Evolutionary conservation across 2,888 invertebrate species (phyloP).

Genomic region (Heliconius ethilla): DNA sequence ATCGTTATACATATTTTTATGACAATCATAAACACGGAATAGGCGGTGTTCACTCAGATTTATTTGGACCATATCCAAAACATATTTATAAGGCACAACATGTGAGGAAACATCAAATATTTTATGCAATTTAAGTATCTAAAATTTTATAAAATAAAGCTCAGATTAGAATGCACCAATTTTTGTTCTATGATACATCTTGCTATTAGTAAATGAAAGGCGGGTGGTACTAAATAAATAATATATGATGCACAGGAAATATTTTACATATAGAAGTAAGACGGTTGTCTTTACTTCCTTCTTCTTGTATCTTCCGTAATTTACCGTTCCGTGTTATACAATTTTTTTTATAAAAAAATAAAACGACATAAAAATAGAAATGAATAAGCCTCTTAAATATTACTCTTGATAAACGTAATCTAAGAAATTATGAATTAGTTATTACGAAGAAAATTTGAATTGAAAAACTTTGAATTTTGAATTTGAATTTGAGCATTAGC

Average conservation of each 20-base stretch:
- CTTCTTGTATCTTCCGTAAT: not conserved
- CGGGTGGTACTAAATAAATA: slow-evolving; percentile 15
- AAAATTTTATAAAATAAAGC: not conserved
- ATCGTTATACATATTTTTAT: slow-evolving; percentile 47
- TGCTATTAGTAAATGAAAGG: slow-evolving; percentile 3
- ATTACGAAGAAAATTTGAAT: no score
- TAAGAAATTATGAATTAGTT: no score
- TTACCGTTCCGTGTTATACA: no score
- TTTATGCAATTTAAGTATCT: slow-evolving; percentile 10
- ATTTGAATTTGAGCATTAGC: no score
- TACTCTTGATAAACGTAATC: no score
- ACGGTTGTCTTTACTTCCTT: not conserved
- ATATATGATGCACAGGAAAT: slow-evolving; percentile 16
- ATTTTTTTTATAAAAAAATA: no score
- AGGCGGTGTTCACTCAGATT: slow-evolving; percentile 47
- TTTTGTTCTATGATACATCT: not conserved
- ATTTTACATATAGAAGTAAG: not conserved
- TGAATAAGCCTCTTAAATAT: no score
- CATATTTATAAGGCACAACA: slow-evolving; percentile 30
- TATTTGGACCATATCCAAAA: slow-evolving; percentile 50
- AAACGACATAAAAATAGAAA: no score
- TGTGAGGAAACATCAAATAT: not conserved
- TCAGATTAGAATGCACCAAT: not conserved
- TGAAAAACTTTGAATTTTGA: no score
- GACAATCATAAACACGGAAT: slow-evolving; percentile 48